Evolutionary conservation across 2,113 vertebrate species (phyloP), one percentile per base, ranked within the genome.

Genomic region (Bubo bubo): DNA sequence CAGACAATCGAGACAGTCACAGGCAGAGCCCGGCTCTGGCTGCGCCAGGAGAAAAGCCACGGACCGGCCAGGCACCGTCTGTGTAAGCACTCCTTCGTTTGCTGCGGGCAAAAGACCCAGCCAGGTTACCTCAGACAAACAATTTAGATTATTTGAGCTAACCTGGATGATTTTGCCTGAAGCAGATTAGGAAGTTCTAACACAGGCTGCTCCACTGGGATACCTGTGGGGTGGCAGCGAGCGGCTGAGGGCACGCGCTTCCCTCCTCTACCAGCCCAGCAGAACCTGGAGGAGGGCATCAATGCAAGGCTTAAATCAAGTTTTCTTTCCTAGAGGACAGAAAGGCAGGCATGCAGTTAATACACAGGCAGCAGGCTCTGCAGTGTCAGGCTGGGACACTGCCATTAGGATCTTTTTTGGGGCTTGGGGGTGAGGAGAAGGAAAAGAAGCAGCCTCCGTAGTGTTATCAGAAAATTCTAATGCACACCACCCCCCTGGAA

Each of bases 281-380:
- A 13, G 50, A 28, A 37, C 5, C 71, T 7, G 6, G 26, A 45
- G 19, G 13, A n/a, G 45, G n/a, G 35, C 63, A 55, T 8, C 37
- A 6, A 4, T 7, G 60, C 60, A 3, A 4, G 45, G 4, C 12
- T 35, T 11, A 7, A 15, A 32, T 8, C 3, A 5, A 0, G 3
- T 18, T 58, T 59, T 19, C n/a, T 43, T 32, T 34, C 6, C 71
- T 30, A 5, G 56, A 49, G 24, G 21, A 16, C 30, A 49, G 34
- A 14, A 28, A 27, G 35, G 50, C 11, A 17, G 66, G 49, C 5
- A 0, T 0, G 11, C 14, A 55, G 30, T 9, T 49, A 11, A 2
- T 1, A 5, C 11, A 5, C 22, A 12, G 50, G 47, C 71, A 62
- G 58, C 20, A 15, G 59, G 53, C 10, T 79, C 39, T 24, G 43